Evolutionary conservation across 2,113 vertebrate genomes (phyloP), one percentile per base, ranked within the genome.

Genomic region (Ochotona curzoniae): DNA sequence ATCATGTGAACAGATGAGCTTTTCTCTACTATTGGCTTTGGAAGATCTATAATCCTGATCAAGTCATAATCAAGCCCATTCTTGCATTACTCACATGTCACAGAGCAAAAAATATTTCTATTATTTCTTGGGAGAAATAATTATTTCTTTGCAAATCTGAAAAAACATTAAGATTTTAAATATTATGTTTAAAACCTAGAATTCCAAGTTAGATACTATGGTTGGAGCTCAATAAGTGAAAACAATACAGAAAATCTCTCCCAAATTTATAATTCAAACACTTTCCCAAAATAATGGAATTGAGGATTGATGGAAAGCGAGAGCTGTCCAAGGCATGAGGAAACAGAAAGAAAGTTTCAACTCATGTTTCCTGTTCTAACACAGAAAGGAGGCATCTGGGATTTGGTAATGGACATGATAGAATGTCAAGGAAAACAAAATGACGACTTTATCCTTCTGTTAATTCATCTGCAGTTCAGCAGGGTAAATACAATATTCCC

Each of bases 91-190:
- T 96, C 60, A 80, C 61, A 91, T 89, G 93, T 93, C 91, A 95
- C 63, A 95, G 67, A 90, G 76, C 83, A 89, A 71, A 91, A 49
- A 93, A 17, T 81, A 94, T 84, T 90, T 83, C 81, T 88, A 69
- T 89, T 80, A 80, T 91, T 95, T 92, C 89, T 90, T 49, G 47
- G 60, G 6, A 23, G 76, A 93, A 93, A 93, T 30, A 70, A 93
- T 90, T 88, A 61, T 80, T 89, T 94, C 87, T 95, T 86, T 94
- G 70, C n/a, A 66, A 80, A 80, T 94, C 79, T 96, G 78, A 18
- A 93, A 94, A 57, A 96, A 90, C 38, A 90, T 18, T 74, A 81
- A 93, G n/a, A 79, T 60, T 95, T 95, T 81, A 94, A 96, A 81
- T 14, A 81, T n/a, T 80, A 82, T 71, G 76, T 70, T 93, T 54